Base-by-base conservation (phyloP, 2,113 vertebrate species). In the Smithornis capensis region DNA sequence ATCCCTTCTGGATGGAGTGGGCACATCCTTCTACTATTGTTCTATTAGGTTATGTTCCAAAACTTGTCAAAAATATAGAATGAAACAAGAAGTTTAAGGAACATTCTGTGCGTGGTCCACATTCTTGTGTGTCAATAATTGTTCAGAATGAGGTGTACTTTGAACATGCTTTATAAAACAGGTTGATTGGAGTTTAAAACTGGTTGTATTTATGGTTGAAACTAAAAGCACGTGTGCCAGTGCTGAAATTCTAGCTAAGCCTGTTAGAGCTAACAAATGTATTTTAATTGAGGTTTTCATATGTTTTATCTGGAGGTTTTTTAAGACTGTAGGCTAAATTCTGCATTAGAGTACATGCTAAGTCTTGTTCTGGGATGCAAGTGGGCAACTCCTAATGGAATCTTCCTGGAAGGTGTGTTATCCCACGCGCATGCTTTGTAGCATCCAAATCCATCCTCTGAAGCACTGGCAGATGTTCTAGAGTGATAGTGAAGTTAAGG, bases 291-390 rank as follows among this genome's bases (percentile, higher is more conserved):
- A 84, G 64, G 42, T n/a, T 93, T 83, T 84, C 27, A 24, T 65
- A 3, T 7, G 2, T 78, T 69, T 84, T 83, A 71, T 82, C 56
- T 91, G 24, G 35, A 80, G 21, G 0, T 22, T 57, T 85, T 93
- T 67, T 50, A 71, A 74, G 83, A 55, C 68, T 85, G 37, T 65
- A 73, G 88, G 82, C 75, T 65, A 63, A 85, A 59, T 83, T 70
- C 33, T 82, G n/a, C 49, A 7, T 78, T 75, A 57, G 27, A 64
- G 23, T 40, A 56, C 49, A 1, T 71, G 88, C 57, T 64, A 12
- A 45, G 62, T 90, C 90, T 93, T 93, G 88, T 90, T 84, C 47
- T 90, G 67, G 38, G 94, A 35, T 83, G 55, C 37, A 88, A 83
- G 84, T 79, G 89, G 83, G 87, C 75, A 91, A 2, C 67, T 91